These are phyloP conservation scores for Alfaro cultratus DNA, from an alignment of 2,797 vertebrate species.

Conservation along the genomic window DNA sequence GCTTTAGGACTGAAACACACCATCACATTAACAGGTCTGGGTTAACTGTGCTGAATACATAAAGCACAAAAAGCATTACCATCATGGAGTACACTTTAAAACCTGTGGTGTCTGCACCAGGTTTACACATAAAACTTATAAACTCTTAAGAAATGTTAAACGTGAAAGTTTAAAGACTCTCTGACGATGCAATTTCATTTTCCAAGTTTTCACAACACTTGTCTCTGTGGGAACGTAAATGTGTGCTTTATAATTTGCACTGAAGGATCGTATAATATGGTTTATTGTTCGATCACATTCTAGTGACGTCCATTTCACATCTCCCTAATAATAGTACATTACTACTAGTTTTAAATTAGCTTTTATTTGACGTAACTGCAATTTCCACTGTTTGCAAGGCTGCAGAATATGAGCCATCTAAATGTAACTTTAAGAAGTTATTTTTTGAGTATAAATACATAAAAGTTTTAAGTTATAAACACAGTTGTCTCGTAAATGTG, in stretches of 20 bases:
- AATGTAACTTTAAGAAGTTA: conserved; percentile 33
- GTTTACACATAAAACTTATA: conserved; percentile 18
- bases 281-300: conserved; percentile 2
- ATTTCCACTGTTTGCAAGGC: conserved; percentile 1
- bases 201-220: background rate
- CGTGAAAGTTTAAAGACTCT: background rate
- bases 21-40: conserved; percentile 22
- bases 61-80: conserved; percentile 42
- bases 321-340: background rate
- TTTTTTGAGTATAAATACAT: conserved; percentile 47
- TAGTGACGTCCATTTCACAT: conserved; percentile 6
- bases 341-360: conserved; percentile 1
- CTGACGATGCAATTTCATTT: conserved; percentile 2
- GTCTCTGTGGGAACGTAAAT: background rate
- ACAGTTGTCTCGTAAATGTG: conserved; percentile 58
- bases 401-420: conserved; percentile 29
- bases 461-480: conserved; percentile 49
- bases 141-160: background rate
- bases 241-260: background rate
- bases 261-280: background rate
- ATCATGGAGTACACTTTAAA: conserved; percentile 3
- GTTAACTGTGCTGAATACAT: conserved; percentile 48
- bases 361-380: background rate
- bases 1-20: conserved; percentile 16
- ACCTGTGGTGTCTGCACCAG: conserved; percentile 3